Base-by-base conservation (phyloP, 2,797 vertebrate genomes). In the Sebastes melanostomus region DNA sequence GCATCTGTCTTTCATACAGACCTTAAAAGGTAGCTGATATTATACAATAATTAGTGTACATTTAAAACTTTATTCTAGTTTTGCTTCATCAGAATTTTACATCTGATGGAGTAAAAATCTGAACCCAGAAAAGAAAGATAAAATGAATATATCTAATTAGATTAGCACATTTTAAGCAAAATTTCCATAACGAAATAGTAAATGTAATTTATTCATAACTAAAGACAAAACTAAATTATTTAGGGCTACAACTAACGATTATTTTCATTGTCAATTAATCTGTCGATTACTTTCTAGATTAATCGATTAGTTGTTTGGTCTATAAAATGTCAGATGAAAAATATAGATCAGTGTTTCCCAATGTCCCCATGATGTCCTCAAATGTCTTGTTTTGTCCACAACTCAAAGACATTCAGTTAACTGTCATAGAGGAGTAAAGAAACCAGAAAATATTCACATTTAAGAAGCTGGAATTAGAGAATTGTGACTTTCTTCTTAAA, bases 401-500 rank as follows among this genome's bases (percentile, higher is more conserved):
- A 46, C 42, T 46, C 42, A 46, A 46, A 46, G 42, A 46, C 0
- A 46, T 46, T 46, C 16, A 46, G 42, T 46, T 20, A 0, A 18
- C 42, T 46, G 6, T 46, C 16, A 46, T 46, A 46, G 42, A 2
- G 42, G 16, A 46, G 3, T 46, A 18, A 20, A 46, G 7, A 46
- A 18, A 46, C 16, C 0, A 46, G 16, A 46, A 46, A 18, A 46
- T 46, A 46, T 46, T 46, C 42, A 46, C 42, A 46, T 46, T 42
- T 42, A 42, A 42, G 38, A 16, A 42, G 14, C 38, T 42, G 6
- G 3, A 42, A 42, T 42, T 6, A 46, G 42, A 46, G 0, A 0
- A 46, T 46, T 16, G 0, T 0, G 1, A 38, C 36, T 14, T 42
- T 16, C 14, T 42, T 0, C 36, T 38, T 5, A 38, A 46, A 46